These are phyloP conservation scores for Cryptomyrus ogoouensis DNA, from an alignment of 2,113 vertebrate genomes.

Conservation along the genomic window DNA sequence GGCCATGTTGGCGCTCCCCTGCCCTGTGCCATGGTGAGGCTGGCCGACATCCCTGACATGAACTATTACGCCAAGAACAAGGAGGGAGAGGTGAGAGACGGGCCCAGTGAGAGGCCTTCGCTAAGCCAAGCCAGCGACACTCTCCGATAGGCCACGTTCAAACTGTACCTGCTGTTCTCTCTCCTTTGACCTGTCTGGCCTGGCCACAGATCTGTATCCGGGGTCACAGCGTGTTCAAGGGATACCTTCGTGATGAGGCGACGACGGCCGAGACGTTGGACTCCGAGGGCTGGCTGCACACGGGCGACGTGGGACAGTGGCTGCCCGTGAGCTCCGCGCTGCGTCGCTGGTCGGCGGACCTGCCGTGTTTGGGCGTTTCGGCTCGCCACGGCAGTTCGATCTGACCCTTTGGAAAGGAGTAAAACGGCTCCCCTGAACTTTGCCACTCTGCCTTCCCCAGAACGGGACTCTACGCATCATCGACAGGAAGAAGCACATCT, in stretches of 20 bases:
- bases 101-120: constrained; percentile 38
- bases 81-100: constrained; percentile 61
- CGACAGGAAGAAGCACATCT: constrained; percentile 71
- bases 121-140: no score
- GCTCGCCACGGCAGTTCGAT: background rate
- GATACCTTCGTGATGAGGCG: constrained; percentile 61
- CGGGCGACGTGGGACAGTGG: constrained; percentile 68
- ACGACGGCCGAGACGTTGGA: constrained; percentile 60
- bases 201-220: constrained; percentile 60
- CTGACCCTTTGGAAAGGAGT: background rate
- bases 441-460: constrained; percentile 33
- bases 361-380: background rate
- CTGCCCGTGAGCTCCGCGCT: constrained; percentile 51
- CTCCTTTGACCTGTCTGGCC: background rate
- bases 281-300: constrained; percentile 66
- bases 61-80: constrained; percentile 60
- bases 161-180: background rate
- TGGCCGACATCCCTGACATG: constrained; percentile 67
- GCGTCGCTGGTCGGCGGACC: no score
- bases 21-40: constrained; percentile 62
- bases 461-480: constrained; percentile 66
- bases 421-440: background rate
- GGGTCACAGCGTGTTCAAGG: constrained; percentile 62
- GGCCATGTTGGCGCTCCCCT: constrained; percentile 66
- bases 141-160: background rate